A percentile compares a stretch with the other conserved stretches of the same genome.
Conservation (phyloP, 2,797 vertebrate genomes). For the Lepus townsendii region DNA sequence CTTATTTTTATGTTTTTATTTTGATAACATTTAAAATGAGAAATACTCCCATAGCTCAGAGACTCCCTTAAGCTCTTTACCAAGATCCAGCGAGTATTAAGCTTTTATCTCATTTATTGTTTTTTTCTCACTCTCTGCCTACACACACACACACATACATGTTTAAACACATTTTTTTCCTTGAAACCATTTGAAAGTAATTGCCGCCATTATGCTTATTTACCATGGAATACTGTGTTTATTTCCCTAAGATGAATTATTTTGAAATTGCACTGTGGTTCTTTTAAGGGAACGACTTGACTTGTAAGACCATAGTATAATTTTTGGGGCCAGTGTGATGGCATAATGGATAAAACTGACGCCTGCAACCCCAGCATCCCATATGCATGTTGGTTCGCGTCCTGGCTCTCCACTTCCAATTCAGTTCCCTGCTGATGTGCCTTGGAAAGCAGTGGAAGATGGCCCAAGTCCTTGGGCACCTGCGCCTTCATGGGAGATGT, state of each 20-base stretch:
- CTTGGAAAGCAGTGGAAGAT: too few relatives aligned
- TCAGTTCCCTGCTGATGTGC: too few relatives aligned
- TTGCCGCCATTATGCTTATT: background rate
- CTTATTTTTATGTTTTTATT: background rate
- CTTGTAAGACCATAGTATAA: background rate
- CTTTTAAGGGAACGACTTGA: background rate
- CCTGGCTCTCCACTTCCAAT: too few relatives aligned
- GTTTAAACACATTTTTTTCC: background rate
- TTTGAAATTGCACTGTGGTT: background rate
- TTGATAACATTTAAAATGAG: background rate
- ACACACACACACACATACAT: background rate
- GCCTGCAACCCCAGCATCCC: too few relatives aligned
- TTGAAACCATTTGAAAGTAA: background rate
- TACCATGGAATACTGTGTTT: background rate
- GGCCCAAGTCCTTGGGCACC: too few relatives aligned
- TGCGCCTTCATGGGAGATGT: too few relatives aligned
- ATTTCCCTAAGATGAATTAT: background rate
- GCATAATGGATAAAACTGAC: too few relatives aligned
- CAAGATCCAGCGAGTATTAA: background rate
- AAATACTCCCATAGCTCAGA: background rate
- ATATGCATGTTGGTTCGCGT: too few relatives aligned
- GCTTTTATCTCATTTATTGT: constrained; percentile 13
- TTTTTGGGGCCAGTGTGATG: background rate
- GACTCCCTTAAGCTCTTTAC: background rate
- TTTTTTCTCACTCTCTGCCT: background rate